These are phyloP conservation scores for Stichodactyla mertensii DNA, from an alignment of 64 coral and sea anemone species.

Conservation along the genomic window DNA sequence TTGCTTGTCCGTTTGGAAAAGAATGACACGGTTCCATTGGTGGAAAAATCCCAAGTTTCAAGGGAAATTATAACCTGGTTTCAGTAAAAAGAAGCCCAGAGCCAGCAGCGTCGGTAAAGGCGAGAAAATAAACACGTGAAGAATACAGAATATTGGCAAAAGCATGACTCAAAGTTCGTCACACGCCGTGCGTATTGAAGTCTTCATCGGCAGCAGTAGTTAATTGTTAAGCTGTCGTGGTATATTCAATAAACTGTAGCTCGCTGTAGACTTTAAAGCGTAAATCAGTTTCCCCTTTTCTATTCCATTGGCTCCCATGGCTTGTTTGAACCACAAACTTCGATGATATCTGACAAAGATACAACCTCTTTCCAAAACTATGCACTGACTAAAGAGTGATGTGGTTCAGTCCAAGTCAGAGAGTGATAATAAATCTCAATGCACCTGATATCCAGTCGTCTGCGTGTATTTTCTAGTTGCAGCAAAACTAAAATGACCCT, in stretches of 20 bases:
- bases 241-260: background rate
- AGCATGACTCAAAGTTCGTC: background rate
- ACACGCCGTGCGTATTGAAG: background rate
- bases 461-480: background rate
- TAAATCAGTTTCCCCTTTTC: background rate
- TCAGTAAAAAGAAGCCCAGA: constrained; percentile 30
- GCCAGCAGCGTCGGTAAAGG: background rate
- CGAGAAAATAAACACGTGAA: background rate
- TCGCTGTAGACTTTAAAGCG: background rate
- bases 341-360: background rate
- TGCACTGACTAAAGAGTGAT: background rate
- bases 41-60: constrained; percentile 7
- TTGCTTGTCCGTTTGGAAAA: constrained; percentile 31
- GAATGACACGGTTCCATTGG: constrained; percentile 24
- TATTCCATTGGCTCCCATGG: background rate
- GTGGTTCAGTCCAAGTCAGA: background rate
- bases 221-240: background rate
- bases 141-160: background rate
- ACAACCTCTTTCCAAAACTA: background rate
- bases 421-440: no score
- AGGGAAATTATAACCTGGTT: background rate
- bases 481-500: background rate
- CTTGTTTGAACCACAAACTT: background rate
- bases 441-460: background rate
- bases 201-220: background rate